phyloP scores from a whole-genome alignment of 1,140 invertebrate species.

The Rhynchophorus ferrugineus region DNA sequence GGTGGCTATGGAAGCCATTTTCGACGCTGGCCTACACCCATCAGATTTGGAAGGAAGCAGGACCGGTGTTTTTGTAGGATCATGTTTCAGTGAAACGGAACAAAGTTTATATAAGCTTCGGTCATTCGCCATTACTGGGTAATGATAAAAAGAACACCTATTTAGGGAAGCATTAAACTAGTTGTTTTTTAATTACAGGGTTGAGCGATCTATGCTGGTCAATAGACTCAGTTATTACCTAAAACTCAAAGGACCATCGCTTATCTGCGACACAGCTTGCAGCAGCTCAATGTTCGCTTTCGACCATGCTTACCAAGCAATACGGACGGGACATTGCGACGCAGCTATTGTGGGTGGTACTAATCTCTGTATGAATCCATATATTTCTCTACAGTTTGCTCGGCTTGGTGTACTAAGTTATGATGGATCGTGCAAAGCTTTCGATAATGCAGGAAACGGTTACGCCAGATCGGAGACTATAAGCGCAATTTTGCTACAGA shows the following conservation, averaged over 20 bases:
- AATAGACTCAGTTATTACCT: no score
- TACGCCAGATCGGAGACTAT: constrained; percentile 72
- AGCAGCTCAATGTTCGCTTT: no score
- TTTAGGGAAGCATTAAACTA: no score
- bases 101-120: constrained; percentile 40
- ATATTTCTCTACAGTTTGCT: no score
- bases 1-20: constrained; percentile 74
- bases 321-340: no score
- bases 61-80: constrained; percentile 74
- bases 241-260: no score
- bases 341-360: no score
- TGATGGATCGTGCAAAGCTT: constrained; percentile 83
- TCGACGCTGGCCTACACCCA: constrained; percentile 73
- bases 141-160: not conserved
- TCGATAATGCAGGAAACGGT: constrained; percentile 74
- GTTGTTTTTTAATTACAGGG: no score
- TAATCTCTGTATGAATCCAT: no score
- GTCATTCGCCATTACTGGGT: not conserved
- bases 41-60: constrained; percentile 57
- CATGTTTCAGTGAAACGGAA: constrained; percentile 60
- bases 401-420: constrained; percentile 79
- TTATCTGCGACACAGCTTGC: no score
- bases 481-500: constrained; percentile 72
- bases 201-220: no score
- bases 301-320: no score